A percentile compares a stretch with the other conserved stretches of the same genome.
These are phyloP conservation scores for Desoria tigrina DNA, from an alignment of 2,888 invertebrate species.

Conservation along the genomic window DNA sequence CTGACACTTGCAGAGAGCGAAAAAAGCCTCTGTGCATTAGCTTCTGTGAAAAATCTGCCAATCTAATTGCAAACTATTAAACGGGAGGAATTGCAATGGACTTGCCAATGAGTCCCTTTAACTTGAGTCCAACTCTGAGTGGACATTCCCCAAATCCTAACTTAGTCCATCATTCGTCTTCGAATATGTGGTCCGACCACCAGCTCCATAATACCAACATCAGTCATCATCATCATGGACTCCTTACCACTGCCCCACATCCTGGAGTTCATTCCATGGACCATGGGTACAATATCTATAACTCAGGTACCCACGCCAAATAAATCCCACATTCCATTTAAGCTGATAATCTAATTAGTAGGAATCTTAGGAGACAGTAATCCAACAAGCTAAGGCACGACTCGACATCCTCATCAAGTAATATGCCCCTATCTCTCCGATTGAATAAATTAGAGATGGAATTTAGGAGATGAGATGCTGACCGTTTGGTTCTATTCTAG, in stretches of 20 bases:
- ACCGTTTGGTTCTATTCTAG: too few species aligned
- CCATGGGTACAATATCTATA: conserved; percentile 53
- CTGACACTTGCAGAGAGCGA: too few species aligned
- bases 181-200: conserved; percentile 50
- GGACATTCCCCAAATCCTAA: conserved; percentile 57
- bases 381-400: too few species aligned
- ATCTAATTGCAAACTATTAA: background rate
- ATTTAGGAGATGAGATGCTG: too few species aligned
- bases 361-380: too few species aligned
- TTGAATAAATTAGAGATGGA: too few species aligned
- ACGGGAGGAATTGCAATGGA: conserved; percentile 37
- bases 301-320: conserved; percentile 46
- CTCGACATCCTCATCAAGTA: too few species aligned
- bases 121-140: conserved; percentile 63
- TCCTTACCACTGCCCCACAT: conserved; percentile 52
- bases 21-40: background rate
- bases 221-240: conserved; percentile 48
- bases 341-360: too few species aligned
- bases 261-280: conserved; percentile 51
- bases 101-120: conserved; percentile 74
- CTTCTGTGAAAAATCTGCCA: conserved; percentile 10
- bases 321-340: background rate
- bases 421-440: too few species aligned
- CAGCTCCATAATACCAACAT: conserved; percentile 40
- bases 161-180: conserved; percentile 50